Evolutionary conservation across 2,113 vertebrate species (phyloP), one percentile per base, ranked within the genome.

Genomic region (Myrmecobius fasciatus): DNA sequence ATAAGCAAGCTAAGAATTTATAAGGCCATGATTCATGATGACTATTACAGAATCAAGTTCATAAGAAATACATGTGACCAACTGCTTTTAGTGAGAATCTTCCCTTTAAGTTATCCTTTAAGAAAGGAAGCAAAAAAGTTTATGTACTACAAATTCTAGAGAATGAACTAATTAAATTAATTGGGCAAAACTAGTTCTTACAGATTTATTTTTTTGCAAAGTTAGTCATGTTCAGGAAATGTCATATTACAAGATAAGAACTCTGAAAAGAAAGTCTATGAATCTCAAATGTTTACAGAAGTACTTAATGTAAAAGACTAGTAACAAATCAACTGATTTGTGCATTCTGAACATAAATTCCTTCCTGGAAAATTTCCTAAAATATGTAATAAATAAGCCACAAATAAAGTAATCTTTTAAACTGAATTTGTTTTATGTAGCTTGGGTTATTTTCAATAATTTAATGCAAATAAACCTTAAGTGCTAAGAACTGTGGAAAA

Each of bases 121-220:
- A 96, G 46, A 89, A 47, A 52, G 56, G 43, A 53, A 49, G 89
- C 60, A 75, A n/a, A 75, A 53, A 51, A 92, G 26, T 28, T 52
- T 22, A 60, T 91, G 54, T 20, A 94, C 52, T 92, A 47, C 48
- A 96, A 95, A 36, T 49, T 91, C 22, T 43, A 47, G 10, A 95
- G 88, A 96, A 92, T n/a, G 92, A 93, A 95, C 88, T 96, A 94
- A 95, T n/a, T 48, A 95, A 94, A 56, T 54, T 92, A 92, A 96
- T 8, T 83, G 67, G 36, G 6, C 67, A 83, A 83, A 83, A 24
- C 8, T 6, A n/a, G 67, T 83, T 83, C n/a, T 83, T 83, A 83
- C 9, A 24, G 14, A 83, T 6, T 83, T 83, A 43, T n/a, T 43
- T 83, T 83, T 83, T 43, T n/a, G 36, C n/a, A 43, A 83, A 43